Base-by-base conservation (phyloP, 1,140 invertebrate species). In the Hycleus cichorii region DNA sequence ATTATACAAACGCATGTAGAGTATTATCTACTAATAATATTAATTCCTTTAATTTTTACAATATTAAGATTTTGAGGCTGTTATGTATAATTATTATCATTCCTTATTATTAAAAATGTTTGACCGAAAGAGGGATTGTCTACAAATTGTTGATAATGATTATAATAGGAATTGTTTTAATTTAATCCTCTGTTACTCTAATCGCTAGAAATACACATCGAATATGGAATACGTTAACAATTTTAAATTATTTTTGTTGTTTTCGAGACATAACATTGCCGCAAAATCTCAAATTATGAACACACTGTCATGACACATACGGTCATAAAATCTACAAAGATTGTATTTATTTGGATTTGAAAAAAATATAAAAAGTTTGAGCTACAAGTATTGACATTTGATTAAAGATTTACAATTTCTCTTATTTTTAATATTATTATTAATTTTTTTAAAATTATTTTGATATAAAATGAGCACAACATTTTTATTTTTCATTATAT, bases 381-480 rank as follows among this genome's bases (percentile, higher is more conserved):
- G 71, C 71, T 71, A 72, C 62, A 65, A 65, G 63, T 72, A 71
- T 71, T 72, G 71, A 72, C 71, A 71, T 72, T 72, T 65, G 62
- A 68, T 68, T 69, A 66, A 65, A 68, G 63, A 58, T 68, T 62
- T 60, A 56, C 55, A 64, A 57, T 62, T 64, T 61, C 57, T 32
- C 32, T 32, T 32, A 32, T 32, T 32, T 32, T 45, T 38, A 9
- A 43, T 58, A 4, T 59, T 39, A 55, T 58, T 64, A 55, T 65
- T 61, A 51, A 44, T 61, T 10, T 42, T 42, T 42, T n/a, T 42
- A 42, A 7, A 7, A n/a, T 42, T 7, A 7, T 42, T n/a, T 62
- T 69, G 63, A 70, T 72, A 71, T 69, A 69, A 68, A 70, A 72
- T 72, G 71, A 72, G 71, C 71, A 71, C 69, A 64, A 64, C 59